Percentiles rank a stretch among this genome's conserved stretches.
Conservation (phyloP, 2,888 invertebrate species). For the Azorinus chamasolen region DNA sequence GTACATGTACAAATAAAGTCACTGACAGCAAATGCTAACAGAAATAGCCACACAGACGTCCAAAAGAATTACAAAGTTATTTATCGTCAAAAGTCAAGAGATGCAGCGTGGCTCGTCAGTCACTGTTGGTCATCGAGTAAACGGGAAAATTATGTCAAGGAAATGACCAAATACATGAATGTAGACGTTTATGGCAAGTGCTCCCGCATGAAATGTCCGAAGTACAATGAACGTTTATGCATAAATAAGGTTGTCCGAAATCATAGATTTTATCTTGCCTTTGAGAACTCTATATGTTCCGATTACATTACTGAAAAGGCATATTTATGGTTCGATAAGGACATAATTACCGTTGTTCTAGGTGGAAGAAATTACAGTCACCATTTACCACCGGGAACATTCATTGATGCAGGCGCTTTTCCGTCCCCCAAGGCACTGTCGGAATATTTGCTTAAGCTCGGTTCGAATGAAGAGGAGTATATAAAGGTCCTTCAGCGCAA, state of each 20-base stretch:
- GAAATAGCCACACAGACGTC: neutral
- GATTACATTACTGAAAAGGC: constrained; percentile 65
- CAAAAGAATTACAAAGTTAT: constrained; percentile 27
- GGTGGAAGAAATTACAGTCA: constrained; percentile 43
- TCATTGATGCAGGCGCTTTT: constrained; percentile 54
- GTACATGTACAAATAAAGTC: no score
- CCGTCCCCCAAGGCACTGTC: constrained; percentile 30
- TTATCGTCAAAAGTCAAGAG: constrained; percentile 35
- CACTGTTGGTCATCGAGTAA: constrained; percentile 52
- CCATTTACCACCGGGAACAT: constrained; percentile 49
- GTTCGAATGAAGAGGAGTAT: constrained; percentile 33
- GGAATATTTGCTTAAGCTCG: constrained; percentile 30
- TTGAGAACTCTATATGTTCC: constrained; percentile 61
- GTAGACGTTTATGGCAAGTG: constrained; percentile 61
- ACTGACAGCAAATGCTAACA: neutral
- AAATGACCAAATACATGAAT: constrained; percentile 29
- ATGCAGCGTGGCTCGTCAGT: constrained; percentile 53
- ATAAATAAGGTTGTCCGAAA: constrained; percentile 6
- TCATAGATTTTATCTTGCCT: constrained; percentile 64
- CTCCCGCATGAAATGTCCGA: constrained; percentile 34
- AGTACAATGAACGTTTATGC: constrained; percentile 32
- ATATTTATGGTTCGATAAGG: constrained; percentile 49
- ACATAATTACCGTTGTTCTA: constrained; percentile 52
- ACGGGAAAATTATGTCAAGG: constrained; percentile 50
- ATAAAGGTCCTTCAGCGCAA: constrained; percentile 19